A percentile compares a stretch with the other conserved stretches of the same genome.
phyloP scores from a whole-genome alignment of 2,888 invertebrate genomes.

The Criorhina ranunculi region DNA sequence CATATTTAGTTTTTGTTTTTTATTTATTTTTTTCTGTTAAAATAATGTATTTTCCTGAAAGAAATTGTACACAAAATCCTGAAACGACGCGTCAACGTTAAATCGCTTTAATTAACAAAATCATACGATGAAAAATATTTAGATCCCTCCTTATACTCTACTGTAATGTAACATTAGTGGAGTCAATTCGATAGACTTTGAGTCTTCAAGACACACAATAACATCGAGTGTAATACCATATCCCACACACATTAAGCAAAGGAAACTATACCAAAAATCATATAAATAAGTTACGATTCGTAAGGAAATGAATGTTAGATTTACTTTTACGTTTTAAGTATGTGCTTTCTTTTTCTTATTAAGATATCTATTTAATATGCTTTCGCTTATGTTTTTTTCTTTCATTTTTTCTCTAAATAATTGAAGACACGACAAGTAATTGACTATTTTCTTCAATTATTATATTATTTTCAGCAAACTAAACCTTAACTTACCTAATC shows the following conservation, averaged over 20 bases:
- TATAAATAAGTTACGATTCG: slow-evolving; percentile 62
- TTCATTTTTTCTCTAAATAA: slow-evolving; percentile 34
- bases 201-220: slow-evolving; percentile 36
- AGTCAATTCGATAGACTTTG: slow-evolving; percentile 30
- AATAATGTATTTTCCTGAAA: slow-evolving; percentile 31
- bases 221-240: slow-evolving; percentile 62
- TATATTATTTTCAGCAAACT: slow-evolving; percentile 27
- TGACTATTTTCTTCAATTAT: not conserved
- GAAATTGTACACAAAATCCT: slow-evolving; percentile 18
- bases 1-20: too few species aligned
- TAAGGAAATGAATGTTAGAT: slow-evolving; percentile 64
- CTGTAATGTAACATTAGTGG: slow-evolving; percentile 20
- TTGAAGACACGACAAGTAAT: too few species aligned
- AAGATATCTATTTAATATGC: slow-evolving; percentile 35
- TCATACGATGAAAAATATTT: slow-evolving; percentile 14
- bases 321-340: slow-evolving; percentile 46
- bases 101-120: slow-evolving; percentile 37
- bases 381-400: slow-evolving; percentile 27
- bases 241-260: slow-evolving; percentile 71
- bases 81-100: slow-evolving; percentile 23
- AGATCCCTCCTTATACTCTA: slow-evolving; percentile 43
- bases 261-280: slow-evolving; percentile 74
- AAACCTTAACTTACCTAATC: slow-evolving; percentile 37
- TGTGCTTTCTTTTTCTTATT: slow-evolving; percentile 46
- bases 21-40: slow-evolving; percentile 21